These are phyloP conservation scores for Geotrypetes seraphini DNA, from an alignment of 2,797 vertebrate species.

Conservation along the genomic window DNA sequence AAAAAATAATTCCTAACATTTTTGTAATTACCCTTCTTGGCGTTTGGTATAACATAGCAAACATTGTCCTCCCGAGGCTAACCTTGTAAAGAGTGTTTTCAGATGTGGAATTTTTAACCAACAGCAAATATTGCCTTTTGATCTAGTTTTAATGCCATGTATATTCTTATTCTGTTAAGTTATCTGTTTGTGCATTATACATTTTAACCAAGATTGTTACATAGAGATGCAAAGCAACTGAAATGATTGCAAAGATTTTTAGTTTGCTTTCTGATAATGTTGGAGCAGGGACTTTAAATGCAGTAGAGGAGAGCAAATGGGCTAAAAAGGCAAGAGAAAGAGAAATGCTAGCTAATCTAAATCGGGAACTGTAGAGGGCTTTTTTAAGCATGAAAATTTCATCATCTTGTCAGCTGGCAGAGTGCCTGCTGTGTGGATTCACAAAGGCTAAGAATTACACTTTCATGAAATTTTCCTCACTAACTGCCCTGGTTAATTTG, in stretches of 20 bases:
- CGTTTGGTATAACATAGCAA: too few relatives aligned
- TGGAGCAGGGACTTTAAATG: conserved; percentile 44
- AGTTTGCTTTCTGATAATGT: conserved; percentile 26
- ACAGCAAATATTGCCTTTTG: too few relatives aligned
- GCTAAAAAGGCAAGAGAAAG: conserved; percentile 39
- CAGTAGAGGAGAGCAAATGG: conserved; percentile 47
- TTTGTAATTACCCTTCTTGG: too few relatives aligned
- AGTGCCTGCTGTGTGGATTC: conserved; percentile 76
- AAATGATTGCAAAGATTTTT: conserved; percentile 29
- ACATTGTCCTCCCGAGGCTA: too few relatives aligned
- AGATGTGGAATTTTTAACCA: too few relatives aligned
- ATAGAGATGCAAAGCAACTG: conserved; percentile 9
- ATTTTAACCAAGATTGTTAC: conserved; percentile 8
- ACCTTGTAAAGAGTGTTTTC: too few relatives aligned
- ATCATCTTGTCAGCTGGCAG: conserved; percentile 78
- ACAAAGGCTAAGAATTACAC: conserved; percentile 78
- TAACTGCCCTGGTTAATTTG: conserved; percentile 81
- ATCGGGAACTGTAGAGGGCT: conserved; percentile 71
- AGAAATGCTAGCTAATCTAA: conserved; percentile 73
- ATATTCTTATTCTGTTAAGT: conserved; percentile 23
- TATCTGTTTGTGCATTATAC: conserved; percentile 16
- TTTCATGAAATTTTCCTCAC: conserved; percentile 78
- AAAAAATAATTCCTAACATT: too few relatives aligned
- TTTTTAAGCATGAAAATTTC: conserved; percentile 79
- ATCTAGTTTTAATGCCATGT: conserved; percentile 28